Conservation (phyloP, 2,888 invertebrate species). For the Caenorhabditis panamensis region DNA sequence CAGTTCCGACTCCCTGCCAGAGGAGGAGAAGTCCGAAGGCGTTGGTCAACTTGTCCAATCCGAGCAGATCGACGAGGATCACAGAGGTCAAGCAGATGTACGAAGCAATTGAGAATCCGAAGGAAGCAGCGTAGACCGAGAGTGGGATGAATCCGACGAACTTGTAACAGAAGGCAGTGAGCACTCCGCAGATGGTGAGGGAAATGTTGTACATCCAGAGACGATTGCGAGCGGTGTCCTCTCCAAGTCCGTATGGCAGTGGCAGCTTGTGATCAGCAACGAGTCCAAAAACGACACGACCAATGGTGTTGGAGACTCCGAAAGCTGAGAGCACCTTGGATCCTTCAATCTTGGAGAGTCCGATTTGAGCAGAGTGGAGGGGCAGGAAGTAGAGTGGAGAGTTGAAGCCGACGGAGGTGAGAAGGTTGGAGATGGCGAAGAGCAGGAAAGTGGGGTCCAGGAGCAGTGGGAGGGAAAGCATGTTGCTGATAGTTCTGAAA, state of each 20-base stretch:
- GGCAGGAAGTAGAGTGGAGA: constrained; percentile 89
- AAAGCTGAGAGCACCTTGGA: constrained; percentile 73
- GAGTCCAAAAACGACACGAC: constrained; percentile 91
- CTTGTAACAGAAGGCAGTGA: constrained; percentile 89
- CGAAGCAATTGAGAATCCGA: constrained; percentile 78
- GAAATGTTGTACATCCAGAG: constrained; percentile 92
- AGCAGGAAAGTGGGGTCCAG: constrained; percentile 91
- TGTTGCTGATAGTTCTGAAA: constrained; percentile 82
- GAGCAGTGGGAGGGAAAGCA: constrained; percentile 91
- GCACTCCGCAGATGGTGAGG: constrained; percentile 90
- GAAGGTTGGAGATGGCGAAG: constrained; percentile 94
- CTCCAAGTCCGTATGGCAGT: constrained; percentile 84
- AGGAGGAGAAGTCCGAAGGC: constrained; percentile 96
- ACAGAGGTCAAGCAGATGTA: constrained; percentile 98
- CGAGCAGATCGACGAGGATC: constrained; percentile 95
- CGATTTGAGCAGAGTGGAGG: constrained; percentile 69
- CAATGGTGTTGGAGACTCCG: constrained; percentile 88
- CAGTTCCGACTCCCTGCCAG: constrained; percentile 92
- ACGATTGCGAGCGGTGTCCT: constrained; percentile 90
- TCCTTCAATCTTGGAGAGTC: constrained; percentile 63
- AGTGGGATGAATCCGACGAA: constrained; percentile 88
- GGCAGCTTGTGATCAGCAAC: constrained; percentile 74
- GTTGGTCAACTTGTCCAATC: constrained; percentile 95
- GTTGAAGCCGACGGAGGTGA: constrained; percentile 95
- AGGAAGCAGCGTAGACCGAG: constrained; percentile 88